Evolutionary conservation across 2,888 invertebrate genomes (phyloP).

Genomic region (Dorcus hopei): DNA sequence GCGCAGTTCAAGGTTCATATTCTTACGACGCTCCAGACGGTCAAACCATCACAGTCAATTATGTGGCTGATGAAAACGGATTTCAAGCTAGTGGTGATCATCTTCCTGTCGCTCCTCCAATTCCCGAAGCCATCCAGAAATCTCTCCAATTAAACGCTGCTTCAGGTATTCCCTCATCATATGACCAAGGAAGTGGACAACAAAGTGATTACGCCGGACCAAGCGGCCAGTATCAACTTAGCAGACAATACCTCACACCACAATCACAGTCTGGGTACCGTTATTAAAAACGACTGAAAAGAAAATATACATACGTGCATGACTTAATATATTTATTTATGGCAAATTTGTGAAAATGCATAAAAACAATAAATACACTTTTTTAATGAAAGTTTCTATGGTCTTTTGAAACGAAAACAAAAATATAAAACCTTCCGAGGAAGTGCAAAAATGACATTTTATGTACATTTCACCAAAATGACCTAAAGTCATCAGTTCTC

Average conservation of each 20-base stretch:
- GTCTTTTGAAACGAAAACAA: no score
- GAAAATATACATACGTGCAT: no score
- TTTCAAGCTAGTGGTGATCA: slow-evolving; percentile 56
- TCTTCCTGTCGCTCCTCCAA: slow-evolving; percentile 58
- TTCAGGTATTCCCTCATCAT: slow-evolving; percentile 19
- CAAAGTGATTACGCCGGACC: neutral
- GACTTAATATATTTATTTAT: neutral
- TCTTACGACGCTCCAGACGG: slow-evolving; percentile 54
- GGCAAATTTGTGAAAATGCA: neutral
- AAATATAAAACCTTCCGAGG: no score
- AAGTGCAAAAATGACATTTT: no score
- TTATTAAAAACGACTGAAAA: slow-evolving; percentile 8
- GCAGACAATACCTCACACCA: slow-evolving; percentile 18
- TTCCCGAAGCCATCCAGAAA: slow-evolving; percentile 57
- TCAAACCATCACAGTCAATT: slow-evolving; percentile 48
- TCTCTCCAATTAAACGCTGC: slow-evolving; percentile 50
- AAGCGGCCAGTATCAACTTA: neutral
- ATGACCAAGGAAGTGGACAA: slow-evolving; percentile 21
- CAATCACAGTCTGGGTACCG: slow-evolving; percentile 17
- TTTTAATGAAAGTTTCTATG: neutral
- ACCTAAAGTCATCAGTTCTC: no score
- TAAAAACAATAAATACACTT: neutral
- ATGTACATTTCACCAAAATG: no score
- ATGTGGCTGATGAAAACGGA: slow-evolving; percentile 53
- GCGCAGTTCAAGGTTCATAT: slow-evolving; percentile 51